Conservation (phyloP, 2,797 vertebrate species). For the Pristis pectinata region DNA sequence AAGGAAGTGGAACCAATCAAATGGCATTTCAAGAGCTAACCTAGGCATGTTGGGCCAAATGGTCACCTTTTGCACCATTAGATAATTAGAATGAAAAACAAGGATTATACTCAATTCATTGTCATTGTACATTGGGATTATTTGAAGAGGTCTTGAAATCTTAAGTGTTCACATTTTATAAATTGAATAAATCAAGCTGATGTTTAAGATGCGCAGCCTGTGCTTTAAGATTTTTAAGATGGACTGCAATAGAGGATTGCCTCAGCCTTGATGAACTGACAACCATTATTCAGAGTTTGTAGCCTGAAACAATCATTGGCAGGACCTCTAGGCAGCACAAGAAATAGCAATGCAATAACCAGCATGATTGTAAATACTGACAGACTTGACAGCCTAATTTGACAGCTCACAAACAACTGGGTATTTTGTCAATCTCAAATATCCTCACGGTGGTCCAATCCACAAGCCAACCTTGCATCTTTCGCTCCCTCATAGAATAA, state of each 20-base stretch:
- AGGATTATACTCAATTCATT: not conserved
- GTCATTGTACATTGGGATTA: not conserved
- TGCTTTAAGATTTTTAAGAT: not conserved
- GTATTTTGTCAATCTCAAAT: conserved; percentile 15
- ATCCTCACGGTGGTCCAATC: not conserved
- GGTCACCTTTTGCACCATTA: not conserved
- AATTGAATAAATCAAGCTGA: not conserved
- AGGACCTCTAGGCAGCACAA: not conserved
- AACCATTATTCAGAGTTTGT: not conserved
- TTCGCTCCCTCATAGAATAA: not conserved
- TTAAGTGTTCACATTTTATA: not conserved
- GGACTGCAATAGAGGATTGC: not conserved
- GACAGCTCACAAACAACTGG: not conserved
- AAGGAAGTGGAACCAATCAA: not conserved
- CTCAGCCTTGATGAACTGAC: not conserved
- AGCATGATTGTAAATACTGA: not conserved
- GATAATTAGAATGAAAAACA: not conserved
- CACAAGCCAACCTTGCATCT: not conserved
- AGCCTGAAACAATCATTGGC: not conserved
- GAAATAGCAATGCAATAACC: not conserved
- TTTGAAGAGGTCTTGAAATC: not conserved
- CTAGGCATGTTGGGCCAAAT: not conserved
- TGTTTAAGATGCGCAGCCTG: not conserved
- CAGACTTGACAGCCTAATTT: not conserved
- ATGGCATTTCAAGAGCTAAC: not conserved